Base-by-base conservation (phyloP, 2,888 invertebrate species). In the Lasioglossum calceatum region DNA sequence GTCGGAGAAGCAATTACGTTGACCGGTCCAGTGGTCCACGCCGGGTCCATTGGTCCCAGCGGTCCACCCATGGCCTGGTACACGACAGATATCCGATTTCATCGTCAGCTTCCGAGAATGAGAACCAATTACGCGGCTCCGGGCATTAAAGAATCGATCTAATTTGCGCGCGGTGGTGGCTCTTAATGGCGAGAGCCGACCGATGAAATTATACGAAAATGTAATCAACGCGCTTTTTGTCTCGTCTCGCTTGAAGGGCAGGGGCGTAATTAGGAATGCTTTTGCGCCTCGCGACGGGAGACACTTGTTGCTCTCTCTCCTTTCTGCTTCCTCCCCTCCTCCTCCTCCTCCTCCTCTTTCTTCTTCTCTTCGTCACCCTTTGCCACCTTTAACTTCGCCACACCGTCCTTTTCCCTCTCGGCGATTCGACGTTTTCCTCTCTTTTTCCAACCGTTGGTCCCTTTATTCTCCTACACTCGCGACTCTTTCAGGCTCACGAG, bases 181-280 rank as follows among this genome's bases (percentile, higher is more conserved):
- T 88, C 85, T 89, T 91, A 91, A 92, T 88, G 91, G 91, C 90
- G 87, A 85, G 88, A 88, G 89, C 91, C 91, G 91, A 85, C 92
- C 92, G 93, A 93, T 93, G 93, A 92, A 93, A 94, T 94, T 94
- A 94, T 93, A 93, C 94, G 94, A 94, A 94, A 94, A 94, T 93
- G 94, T 94, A 95, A 94, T 95, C 94, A 94, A 93, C 92, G 92
- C 88, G 93, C 92, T 95, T 94, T 95, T 95, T 95, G 94, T 94
- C 93, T 94, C 93, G 93, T 93, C 93, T 93, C 93, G 93, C 92
- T 93, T 90, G 89, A 90, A 92, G 93, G 94, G 91, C 92, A 93
- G 92, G 91, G 92, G 92, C 91, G 93, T 94, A 94, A 94, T 94
- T 94, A 94, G 94, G 94, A 94, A 93, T 94, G 94, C 94, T 94